Evolutionary conservation across 2,113 vertebrate genomes (phyloP).

Genomic region (Syngnathus scovelli): DNA sequence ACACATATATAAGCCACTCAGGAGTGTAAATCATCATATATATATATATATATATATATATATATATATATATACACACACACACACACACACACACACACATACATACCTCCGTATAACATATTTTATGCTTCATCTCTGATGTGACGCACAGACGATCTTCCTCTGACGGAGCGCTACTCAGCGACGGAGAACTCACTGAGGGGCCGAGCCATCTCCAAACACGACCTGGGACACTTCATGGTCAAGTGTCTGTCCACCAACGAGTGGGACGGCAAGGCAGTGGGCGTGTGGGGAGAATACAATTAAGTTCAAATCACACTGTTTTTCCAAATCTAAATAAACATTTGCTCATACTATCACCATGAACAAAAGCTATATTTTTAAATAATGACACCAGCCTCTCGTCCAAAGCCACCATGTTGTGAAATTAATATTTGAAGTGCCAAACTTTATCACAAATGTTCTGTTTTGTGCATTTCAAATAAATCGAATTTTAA

Average conservation of each 20-base stretch:
- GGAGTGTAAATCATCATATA: too few species aligned
- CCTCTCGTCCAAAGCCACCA: background rate
- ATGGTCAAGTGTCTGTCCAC: conserved; percentile 81
- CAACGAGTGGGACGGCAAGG: conserved; percentile 75
- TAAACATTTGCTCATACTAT: background rate
- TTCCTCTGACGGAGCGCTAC: conserved; percentile 81
- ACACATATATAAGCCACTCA: too few species aligned
- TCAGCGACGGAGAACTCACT: conserved; percentile 63
- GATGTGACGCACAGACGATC: conserved; percentile 57
- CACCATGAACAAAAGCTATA: background rate
- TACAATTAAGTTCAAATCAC: conserved; percentile 55
- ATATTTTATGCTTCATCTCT: background rate
- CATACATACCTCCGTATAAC: too few species aligned
- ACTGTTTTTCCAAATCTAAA: background rate
- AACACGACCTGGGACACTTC: conserved; percentile 84
- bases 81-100: too few species aligned
- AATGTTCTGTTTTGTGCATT: background rate
- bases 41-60: too few species aligned
- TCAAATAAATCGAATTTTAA: background rate
- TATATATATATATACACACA: too few species aligned
- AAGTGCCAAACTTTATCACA: background rate
- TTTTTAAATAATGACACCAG: background rate
- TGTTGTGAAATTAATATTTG: background rate
- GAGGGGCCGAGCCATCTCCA: conserved; percentile 80
- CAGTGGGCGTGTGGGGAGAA: conserved; percentile 75